Conservation (phyloP, 2,888 invertebrate species). For the Macropis europaea region DNA sequence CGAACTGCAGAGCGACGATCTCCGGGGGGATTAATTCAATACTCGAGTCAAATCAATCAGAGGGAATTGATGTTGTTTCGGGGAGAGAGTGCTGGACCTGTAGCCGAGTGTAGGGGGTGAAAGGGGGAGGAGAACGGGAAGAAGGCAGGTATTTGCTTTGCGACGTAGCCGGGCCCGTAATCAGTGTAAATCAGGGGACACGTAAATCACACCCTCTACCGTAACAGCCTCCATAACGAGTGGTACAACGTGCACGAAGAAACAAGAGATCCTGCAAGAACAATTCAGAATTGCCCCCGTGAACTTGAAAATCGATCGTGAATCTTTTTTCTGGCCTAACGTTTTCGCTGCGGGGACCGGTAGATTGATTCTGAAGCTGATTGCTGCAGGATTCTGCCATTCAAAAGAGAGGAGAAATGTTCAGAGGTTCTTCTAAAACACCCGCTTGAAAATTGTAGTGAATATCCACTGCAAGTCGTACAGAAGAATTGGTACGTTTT, state of each 20-base stretch:
- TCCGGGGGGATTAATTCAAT: conserved; percentile 73
- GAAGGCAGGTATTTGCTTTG: conserved; percentile 75
- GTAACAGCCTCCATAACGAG: conserved; percentile 75
- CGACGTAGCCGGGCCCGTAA: conserved; percentile 76
- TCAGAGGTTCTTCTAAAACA: too few relatives aligned
- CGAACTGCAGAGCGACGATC: conserved; percentile 25
- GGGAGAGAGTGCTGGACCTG: conserved; percentile 64
- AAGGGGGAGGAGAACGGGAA: conserved; percentile 31
- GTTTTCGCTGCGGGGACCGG: not conserved
- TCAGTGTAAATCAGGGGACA: conserved; percentile 80
- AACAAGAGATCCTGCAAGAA: conserved; percentile 15
- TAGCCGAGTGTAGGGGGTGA: conserved; percentile 17
- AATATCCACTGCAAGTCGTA: too few relatives aligned
- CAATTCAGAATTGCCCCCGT: conserved; percentile 19
- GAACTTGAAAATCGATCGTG: not conserved
- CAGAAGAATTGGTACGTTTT: too few relatives aligned
- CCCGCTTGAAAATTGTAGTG: too few relatives aligned
- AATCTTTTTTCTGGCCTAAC: not conserved
- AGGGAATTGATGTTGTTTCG: conserved; percentile 72
- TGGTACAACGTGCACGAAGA: conserved; percentile 58
- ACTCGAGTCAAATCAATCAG: conserved; percentile 77
- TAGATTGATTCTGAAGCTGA: too few relatives aligned
- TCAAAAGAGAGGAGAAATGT: too few relatives aligned
- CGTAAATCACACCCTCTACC: conserved; percentile 78
- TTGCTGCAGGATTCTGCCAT: too few relatives aligned